Evolutionary conservation across 2,888 invertebrate genomes (phyloP).

Genomic region (Smittia sp.): DNA sequence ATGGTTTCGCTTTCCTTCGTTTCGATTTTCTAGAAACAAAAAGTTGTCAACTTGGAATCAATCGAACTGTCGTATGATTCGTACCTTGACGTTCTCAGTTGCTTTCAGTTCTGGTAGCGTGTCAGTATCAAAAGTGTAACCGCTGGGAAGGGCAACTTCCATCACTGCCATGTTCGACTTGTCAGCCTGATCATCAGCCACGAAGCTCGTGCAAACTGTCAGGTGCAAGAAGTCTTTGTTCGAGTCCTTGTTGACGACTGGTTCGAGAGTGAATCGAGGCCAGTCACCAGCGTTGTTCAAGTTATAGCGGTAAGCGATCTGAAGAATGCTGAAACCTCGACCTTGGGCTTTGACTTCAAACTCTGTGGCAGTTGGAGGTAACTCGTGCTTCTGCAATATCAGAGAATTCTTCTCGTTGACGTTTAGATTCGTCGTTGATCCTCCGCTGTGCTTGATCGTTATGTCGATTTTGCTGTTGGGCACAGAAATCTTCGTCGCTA

Average conservation of each 20-base stretch:
- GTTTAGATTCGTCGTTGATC: slow-evolving; percentile 56
- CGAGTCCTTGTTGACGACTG: slow-evolving; percentile 78
- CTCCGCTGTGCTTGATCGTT: slow-evolving; percentile 43
- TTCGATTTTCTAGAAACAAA: slow-evolving; percentile 58
- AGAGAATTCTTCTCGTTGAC: slow-evolving; percentile 75
- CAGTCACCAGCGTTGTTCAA: slow-evolving; percentile 82
- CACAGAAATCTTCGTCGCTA: slow-evolving; percentile 61
- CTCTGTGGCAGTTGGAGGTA: slow-evolving; percentile 55
- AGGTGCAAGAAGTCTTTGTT: slow-evolving; percentile 72
- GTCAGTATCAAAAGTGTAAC: slow-evolving; percentile 74
- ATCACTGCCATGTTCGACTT: slow-evolving; percentile 81
- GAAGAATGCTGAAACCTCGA: slow-evolving; percentile 72
- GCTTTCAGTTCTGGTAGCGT: slow-evolving; percentile 58
- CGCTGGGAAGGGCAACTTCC: slow-evolving; percentile 80
- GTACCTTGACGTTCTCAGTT: slow-evolving; percentile 50
- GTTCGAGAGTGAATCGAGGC: slow-evolving; percentile 82
- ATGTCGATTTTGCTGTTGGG: slow-evolving; percentile 49
- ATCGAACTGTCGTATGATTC: background rate
- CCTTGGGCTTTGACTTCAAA: slow-evolving; percentile 76
- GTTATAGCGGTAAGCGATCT: slow-evolving; percentile 77
- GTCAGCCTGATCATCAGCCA: slow-evolving; percentile 58
- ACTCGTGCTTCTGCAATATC: slow-evolving; percentile 73
- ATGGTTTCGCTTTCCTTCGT: slow-evolving; percentile 63
- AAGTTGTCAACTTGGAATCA: background rate
- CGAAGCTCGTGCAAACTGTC: slow-evolving; percentile 77